Evolutionary conservation across 1,140 invertebrate species (phyloP).

Genomic region (Procambarus clarkii): DNA sequence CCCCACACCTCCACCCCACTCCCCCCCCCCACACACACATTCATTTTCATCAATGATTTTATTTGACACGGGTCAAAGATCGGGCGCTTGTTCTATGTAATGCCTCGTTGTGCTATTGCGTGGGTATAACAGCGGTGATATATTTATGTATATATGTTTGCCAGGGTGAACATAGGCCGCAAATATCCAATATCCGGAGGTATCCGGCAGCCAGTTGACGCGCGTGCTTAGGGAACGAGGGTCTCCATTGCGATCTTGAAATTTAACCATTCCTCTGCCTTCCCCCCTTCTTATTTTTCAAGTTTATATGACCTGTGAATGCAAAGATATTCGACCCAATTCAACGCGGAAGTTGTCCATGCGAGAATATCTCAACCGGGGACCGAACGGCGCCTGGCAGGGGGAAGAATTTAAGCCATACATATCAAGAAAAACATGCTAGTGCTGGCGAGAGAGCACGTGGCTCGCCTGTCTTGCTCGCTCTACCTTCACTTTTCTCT

Average conservation of each 20-base stretch:
- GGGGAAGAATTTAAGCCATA: not conserved
- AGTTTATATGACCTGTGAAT: not conserved
- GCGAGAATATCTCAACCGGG: not conserved
- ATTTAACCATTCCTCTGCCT: constrained; percentile 34
- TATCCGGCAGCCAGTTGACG: constrained; percentile 11
- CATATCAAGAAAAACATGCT: not conserved
- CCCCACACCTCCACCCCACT: not conserved
- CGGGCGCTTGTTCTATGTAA: not conserved
- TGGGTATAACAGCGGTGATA: not conserved
- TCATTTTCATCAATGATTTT: too few relatives aligned
- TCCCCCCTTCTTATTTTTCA: not conserved
- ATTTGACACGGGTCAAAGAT: not conserved
- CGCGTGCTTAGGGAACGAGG: constrained; percentile 37
- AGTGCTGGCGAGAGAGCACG: constrained; percentile 35
- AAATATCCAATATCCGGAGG: constrained; percentile 9
- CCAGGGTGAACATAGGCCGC: not conserved
- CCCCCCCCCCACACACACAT: too few relatives aligned
- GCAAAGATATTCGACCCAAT: not conserved
- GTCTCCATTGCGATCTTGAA: constrained; percentile 49
- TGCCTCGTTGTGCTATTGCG: not conserved
- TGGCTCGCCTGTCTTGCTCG: constrained; percentile 46
- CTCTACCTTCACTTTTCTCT: not conserved
- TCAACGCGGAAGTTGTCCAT: not conserved
- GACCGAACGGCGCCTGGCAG: not conserved
- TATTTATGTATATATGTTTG: not conserved